Base-by-base conservation (phyloP, 2,888 invertebrate species). In the Agrotis segetum region DNA sequence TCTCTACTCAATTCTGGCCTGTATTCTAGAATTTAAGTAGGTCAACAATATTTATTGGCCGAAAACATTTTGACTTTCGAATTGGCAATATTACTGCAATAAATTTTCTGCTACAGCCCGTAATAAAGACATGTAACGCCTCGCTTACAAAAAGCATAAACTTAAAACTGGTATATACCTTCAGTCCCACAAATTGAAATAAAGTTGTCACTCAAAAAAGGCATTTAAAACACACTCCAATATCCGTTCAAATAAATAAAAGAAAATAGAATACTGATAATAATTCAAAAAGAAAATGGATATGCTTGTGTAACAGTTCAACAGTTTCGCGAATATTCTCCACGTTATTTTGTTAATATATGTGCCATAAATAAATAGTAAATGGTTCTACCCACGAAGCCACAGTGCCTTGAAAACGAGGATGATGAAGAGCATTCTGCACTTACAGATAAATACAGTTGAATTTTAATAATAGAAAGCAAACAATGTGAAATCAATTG, bases 321-420 rank as follows among this genome's bases (percentile, higher is more conserved):
- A 60, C 49, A 46, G 50, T 62, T 69, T 70, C 46, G 56, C 49
- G 34, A 68, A 79, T 72, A 68, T 71, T 74, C 56, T 61, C 40
- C 29, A n/a, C 47, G 34, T 46, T 14, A 74, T 71, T 62, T 73
- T 65, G 67, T 65, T 61, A 67, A 59, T 58, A 70, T 66, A 79
- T 58, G 62, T n/a, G 5, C 64, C 68, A 65, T 71, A 79, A 74
- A 79, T 69, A 82, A 79, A 50, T 53, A 19, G 71, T 53, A 79
- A 74, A 74, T 65, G 49, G 67, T 56, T 62, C 66, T 53, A 60
- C 82, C 74, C 74, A 82, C 81, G 61, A 44, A 52, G 19, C 74
- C 64, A 61, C 56, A 24, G 52, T 46, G 59, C 53, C 53, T 59
- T 66, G 11, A 34, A 69, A 79, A 67, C 46, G 52, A 64, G 60